A percentile compares a stretch with the other conserved stretches of the same genome.
These are phyloP conservation scores for Solea senegalensis DNA, from an alignment of 2,113 vertebrate genomes.

Conservation along the genomic window DNA sequence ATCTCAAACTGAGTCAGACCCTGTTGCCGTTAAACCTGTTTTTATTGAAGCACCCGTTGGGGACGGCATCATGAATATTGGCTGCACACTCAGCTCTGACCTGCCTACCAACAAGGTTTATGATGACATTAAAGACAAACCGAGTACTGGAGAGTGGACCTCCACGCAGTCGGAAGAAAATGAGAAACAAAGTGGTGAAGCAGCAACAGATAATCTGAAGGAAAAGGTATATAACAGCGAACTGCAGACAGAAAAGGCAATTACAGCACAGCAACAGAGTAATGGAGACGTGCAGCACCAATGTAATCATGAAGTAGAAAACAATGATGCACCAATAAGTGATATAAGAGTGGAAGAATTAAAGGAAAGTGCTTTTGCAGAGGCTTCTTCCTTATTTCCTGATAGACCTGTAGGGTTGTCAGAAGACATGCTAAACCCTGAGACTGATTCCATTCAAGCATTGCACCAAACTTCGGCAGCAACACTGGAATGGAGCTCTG, in stretches of 20 bases:
- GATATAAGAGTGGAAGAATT: conserved; percentile 38
- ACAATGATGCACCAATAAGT: conserved; percentile 23
- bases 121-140: conserved; percentile 36
- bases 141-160: conserved; percentile 10
- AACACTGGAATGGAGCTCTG: conserved; percentile 35
- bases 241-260: conserved; percentile 35
- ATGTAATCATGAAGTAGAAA: conserved; percentile 19
- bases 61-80: conserved; percentile 39
- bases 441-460: conserved; percentile 44
- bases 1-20: conserved; percentile 18
- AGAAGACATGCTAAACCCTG: conserved; percentile 24
- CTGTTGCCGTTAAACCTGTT: conserved; percentile 25
- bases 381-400: conserved; percentile 26
- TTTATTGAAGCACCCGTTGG: conserved; percentile 46
- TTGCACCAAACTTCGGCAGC: conserved; percentile 34
- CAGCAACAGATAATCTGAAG: conserved; percentile 40
- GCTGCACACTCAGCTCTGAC: conserved; percentile 30
- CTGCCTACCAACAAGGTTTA: conserved; percentile 4
- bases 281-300: conserved; percentile 40
- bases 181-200: conserved; percentile 26
- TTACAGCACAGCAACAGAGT: conserved; percentile 31
- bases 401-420: conserved; percentile 25
- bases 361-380: conserved; percentile 12
- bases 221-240: conserved; percentile 43
- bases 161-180: conserved; percentile 13